Evolutionary conservation across 2,888 invertebrate genomes (phyloP), one percentile per base, ranked within the genome.

Genomic region (Ophioninae sp.): DNA sequence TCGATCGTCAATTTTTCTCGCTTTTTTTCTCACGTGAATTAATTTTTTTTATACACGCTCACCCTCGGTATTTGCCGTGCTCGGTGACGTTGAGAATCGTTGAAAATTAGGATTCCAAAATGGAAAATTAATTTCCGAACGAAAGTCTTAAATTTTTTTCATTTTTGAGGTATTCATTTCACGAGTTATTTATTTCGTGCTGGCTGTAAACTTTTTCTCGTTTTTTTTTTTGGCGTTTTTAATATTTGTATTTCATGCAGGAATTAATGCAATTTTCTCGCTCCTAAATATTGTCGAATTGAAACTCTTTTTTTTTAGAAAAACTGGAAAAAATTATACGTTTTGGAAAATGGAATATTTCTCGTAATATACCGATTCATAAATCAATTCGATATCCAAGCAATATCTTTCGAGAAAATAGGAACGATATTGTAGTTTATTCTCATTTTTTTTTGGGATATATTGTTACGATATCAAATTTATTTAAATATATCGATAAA

Each of bases 1-100:
- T 73, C 82, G 56, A 74, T 69, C 76, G 22, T 65, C 39, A 22
- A 44, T 75, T 65, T 67, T 61, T 61, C 10, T 51, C 51, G n/a
- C 39, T 6, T 22, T n/a, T 37, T 39, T n/a, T 65, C 39, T 39
- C 65, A 67, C 79, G 67, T 61, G 39, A 75, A n/a, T 37, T 58
- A 39, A 22, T 56, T 13, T 73, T 61, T 23, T 61, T 23, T 44
- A 17, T 58, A 61, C 44, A 63, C 63, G 63, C 51, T 13, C 51
- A 51, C 59, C 20, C 63, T 41, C 23, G 13, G 51, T 7, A 10
- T n/a, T 6, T 37, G 30, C 23, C 63, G 63, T 30, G 13, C 63
- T n/a, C 73, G 61, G 63, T 74, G 41, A 73, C 59, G 22, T 59
- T 59, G 58, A 1, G 51, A 51, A 51, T 51, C 51, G 51, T 17